Conservation (phyloP, 2,888 invertebrate species). For the Sicus ferrugineus region DNA sequence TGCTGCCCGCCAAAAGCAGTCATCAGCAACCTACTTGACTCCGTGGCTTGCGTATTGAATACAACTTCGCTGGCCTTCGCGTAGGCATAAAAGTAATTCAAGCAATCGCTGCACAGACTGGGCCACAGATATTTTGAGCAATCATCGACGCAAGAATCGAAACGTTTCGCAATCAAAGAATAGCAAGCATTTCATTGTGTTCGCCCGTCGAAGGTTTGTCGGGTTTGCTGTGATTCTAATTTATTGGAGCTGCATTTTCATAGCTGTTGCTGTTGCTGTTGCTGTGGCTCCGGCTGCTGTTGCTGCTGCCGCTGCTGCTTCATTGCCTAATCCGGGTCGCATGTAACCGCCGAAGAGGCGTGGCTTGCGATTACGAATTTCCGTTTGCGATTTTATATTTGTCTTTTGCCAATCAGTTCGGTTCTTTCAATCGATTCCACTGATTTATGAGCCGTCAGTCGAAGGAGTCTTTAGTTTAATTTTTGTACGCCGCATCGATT, state of each 20-base stretch:
- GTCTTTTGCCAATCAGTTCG: neutral
- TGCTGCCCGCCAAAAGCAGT: neutral
- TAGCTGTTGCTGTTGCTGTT: neutral
- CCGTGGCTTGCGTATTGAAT: neutral
- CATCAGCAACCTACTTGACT: neutral
- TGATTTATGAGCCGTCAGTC: constrained; percentile 3
- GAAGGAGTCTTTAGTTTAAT: neutral
- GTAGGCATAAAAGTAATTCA: constrained; percentile 7
- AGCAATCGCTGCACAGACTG: neutral
- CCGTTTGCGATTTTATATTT: neutral
- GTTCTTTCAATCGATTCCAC: constrained; percentile 1
- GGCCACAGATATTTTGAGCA: neutral
- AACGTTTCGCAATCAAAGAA: constrained; percentile 4
- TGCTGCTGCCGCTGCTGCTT: no score
- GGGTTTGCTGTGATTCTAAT: neutral
- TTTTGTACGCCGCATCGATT: neutral
- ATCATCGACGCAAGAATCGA: neutral
- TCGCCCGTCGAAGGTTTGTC: no score
- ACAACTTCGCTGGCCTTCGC: constrained; percentile 13
- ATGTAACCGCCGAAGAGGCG: constrained; percentile 1
- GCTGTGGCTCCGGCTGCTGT: no score
- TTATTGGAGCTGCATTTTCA: neutral
- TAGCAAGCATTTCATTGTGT: neutral
- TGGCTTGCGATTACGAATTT: neutral
- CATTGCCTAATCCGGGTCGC: neutral